A percentile compares a stretch with the other conserved stretches of the same genome.
Evolutionary conservation across 2,797 vertebrate genomes (phyloP).

Genomic region (Crenichthys baileyi): DNA sequence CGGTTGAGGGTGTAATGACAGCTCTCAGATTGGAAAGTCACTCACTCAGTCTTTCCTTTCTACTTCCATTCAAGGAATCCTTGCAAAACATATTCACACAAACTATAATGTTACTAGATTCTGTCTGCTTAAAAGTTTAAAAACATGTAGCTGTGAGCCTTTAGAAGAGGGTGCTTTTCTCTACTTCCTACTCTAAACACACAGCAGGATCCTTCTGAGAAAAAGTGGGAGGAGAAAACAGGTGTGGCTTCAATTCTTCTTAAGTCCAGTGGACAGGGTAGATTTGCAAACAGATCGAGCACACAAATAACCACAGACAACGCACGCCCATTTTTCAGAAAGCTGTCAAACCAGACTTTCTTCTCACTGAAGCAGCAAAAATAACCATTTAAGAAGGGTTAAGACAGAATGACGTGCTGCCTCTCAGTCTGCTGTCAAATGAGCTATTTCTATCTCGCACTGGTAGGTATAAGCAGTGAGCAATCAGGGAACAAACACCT

Average conservation of each 20-base stretch:
- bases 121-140: slow-evolving; percentile 14
- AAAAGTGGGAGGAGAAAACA: slow-evolving; percentile 67
- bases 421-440: slow-evolving; percentile 21
- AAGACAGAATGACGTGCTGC: slow-evolving; percentile 21
- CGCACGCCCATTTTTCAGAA: slow-evolving; percentile 64
- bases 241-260: slow-evolving; percentile 84
- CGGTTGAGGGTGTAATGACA: slow-evolving; percentile 60
- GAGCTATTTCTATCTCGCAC: slow-evolving; percentile 40
- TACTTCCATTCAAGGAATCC: slow-evolving; percentile 44
- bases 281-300: slow-evolving; percentile 73
- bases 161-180: slow-evolving; percentile 17
- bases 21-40: slow-evolving; percentile 35
- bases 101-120: slow-evolving; percentile 28
- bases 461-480: slow-evolving; percentile 19
- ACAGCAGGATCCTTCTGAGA: slow-evolving; percentile 55
- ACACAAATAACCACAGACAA: slow-evolving; percentile 55
- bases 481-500: slow-evolving; percentile 29
- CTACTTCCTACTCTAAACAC: slow-evolving; percentile 71
- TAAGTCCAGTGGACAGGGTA: slow-evolving; percentile 75
- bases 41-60: slow-evolving; percentile 31
- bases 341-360: slow-evolving; percentile 81
- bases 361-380: slow-evolving; percentile 50
- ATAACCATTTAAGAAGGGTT: slow-evolving; percentile 39
- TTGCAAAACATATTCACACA: slow-evolving; percentile 47
- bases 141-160: slow-evolving; percentile 23